These are phyloP conservation scores for Amyelois transitella DNA, from an alignment of 1,140 invertebrate species.

Conservation along the genomic window DNA sequence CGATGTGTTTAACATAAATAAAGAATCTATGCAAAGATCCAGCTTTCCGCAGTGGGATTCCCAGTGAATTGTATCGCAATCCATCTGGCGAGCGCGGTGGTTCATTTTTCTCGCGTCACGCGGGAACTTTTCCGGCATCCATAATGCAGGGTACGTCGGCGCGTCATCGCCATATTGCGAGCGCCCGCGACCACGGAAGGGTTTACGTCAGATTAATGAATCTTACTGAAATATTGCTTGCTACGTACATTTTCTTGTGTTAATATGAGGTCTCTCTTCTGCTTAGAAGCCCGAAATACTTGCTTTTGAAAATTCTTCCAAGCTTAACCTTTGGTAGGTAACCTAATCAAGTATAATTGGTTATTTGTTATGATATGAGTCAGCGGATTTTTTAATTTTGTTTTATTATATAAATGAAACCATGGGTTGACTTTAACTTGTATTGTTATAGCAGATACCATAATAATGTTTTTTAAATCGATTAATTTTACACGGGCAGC, in stretches of 20 bases:
- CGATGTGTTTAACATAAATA: not conserved
- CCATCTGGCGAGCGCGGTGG: conserved; percentile 34
- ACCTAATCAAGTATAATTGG: too few species aligned
- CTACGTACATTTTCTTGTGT: not conserved
- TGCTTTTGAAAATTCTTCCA: too few species aligned
- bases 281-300: too few species aligned
- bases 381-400: too few species aligned
- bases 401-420: too few species aligned
- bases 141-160: conserved; percentile 67
- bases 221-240: not conserved
- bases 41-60: not conserved
- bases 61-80: conserved; percentile 50
- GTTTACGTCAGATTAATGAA: conserved; percentile 56
- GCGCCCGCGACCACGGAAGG: conserved; percentile 25
- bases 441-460: too few species aligned
- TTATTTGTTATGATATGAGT: too few species aligned
- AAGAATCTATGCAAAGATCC: not conserved
- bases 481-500: too few species aligned
- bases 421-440: too few species aligned
- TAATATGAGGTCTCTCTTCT: too few species aligned
- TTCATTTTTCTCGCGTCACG: conserved; percentile 72
- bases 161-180: conserved; percentile 66
- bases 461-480: too few species aligned
- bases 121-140: conserved; percentile 57
- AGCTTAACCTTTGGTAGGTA: too few species aligned